Conservation (phyloP, 1,140 invertebrate species). For the Hypothenemus hampei region DNA sequence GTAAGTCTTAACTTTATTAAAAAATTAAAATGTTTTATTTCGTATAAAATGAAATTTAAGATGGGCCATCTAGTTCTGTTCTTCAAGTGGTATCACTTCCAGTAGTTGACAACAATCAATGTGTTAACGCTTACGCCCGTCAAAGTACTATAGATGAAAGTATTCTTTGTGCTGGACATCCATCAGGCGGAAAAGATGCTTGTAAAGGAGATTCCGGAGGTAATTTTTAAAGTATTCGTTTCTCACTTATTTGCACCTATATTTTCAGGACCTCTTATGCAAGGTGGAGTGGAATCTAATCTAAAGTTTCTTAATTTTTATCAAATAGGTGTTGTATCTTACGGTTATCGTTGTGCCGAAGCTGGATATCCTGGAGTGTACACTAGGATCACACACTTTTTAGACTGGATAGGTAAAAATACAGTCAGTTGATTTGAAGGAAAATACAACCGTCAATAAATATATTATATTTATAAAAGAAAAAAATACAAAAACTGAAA, state of each 20-base stretch:
- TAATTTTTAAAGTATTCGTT: slow-evolving; percentile 1
- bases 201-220: slow-evolving; percentile 86
- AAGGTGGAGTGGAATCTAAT: slow-evolving; percentile 1
- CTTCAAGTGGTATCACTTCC: slow-evolving; percentile 70
- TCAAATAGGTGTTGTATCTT: slow-evolving; percentile 69
- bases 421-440: no score
- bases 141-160: slow-evolving; percentile 57
- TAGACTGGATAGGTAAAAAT: slow-evolving; percentile 56
- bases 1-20: slow-evolving; percentile 47
- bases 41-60: slow-evolving; percentile 42
- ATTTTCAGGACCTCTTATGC: slow-evolving; percentile 23
- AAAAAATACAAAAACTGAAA: neutral
- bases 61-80: slow-evolving; percentile 56
- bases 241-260: neutral
- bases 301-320: slow-evolving; percentile 45
- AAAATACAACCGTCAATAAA: neutral
- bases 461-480: neutral
- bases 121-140: slow-evolving; percentile 54
- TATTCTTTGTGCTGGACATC: slow-evolving; percentile 72
- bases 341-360: slow-evolving; percentile 68
- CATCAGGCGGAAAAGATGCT: slow-evolving; percentile 69
- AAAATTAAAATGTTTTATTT: neutral
- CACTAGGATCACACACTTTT: slow-evolving; percentile 61
- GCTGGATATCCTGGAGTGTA: slow-evolving; percentile 72
- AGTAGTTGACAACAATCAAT: slow-evolving; percentile 58